A percentile compares a stretch with the other conserved stretches of the same genome.
Conservation (phyloP, 2,113 vertebrate species). For the Gobio gobio region DNA sequence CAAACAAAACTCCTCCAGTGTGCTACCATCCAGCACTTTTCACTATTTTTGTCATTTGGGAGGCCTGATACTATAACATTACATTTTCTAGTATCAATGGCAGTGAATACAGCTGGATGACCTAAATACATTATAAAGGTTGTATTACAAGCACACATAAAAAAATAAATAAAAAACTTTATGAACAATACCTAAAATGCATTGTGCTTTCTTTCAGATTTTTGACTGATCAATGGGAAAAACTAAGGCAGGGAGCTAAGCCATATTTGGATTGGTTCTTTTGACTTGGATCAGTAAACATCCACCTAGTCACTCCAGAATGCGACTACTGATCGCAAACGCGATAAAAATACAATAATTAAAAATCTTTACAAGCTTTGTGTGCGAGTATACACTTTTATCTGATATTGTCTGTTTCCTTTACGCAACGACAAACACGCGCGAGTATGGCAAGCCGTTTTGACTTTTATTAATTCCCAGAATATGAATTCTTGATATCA, state of each 20-base stretch:
- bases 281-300: not conserved
- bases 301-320: not conserved
- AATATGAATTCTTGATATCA: no score
- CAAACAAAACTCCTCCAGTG: not conserved
- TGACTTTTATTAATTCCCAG: no score
- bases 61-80: slow-evolving; percentile 4
- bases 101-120: slow-evolving; percentile 1
- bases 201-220: not conserved
- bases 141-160: not conserved
- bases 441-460: not conserved
- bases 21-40: not conserved
- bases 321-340: not conserved
- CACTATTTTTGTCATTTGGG: not conserved
- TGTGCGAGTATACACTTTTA: not conserved
- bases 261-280: not conserved
- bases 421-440: not conserved
- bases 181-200: not conserved
- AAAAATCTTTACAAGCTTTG: not conserved
- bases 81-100: not conserved
- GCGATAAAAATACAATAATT: not conserved
- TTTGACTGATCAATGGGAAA: not conserved
- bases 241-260: not conserved
- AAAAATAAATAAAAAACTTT: not conserved
- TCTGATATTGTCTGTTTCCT: not conserved
- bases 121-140: slow-evolving; percentile 17